Percentiles rank a stretch among this genome's conserved stretches.
These are phyloP conservation scores for Orthosia cruda DNA, from an alignment of 2,888 invertebrate species.

Conservation along the genomic window DNA sequence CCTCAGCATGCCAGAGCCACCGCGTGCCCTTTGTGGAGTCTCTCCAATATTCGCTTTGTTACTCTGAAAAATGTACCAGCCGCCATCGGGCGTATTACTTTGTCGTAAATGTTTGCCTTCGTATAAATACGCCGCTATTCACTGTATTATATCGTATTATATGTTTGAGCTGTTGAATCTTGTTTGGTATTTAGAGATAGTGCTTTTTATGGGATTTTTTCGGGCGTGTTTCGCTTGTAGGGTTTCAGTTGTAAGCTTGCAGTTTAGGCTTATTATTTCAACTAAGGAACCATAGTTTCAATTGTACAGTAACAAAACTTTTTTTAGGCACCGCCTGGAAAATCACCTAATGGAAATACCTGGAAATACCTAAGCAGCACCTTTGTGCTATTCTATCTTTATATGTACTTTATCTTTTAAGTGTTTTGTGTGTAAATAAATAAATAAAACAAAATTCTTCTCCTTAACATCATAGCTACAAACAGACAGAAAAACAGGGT, in stretches of 20 bases:
- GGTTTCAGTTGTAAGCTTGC: no score
- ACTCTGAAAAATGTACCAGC: slow-evolving; percentile 87
- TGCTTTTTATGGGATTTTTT: background rate
- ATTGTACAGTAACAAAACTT: no score
- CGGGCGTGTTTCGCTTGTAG: background rate
- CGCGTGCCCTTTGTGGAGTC: slow-evolving; percentile 89
- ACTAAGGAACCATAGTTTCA: no score
- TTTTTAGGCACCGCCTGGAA: no score
- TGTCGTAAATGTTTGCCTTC: slow-evolving; percentile 83
- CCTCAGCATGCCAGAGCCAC: slow-evolving; percentile 61
- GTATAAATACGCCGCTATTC: slow-evolving; percentile 81
- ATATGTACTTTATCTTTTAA: no score
- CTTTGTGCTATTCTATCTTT: no score
- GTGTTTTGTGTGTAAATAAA: no score
- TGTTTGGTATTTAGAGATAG: slow-evolving; percentile 43
- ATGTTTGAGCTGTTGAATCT: slow-evolving; percentile 55
- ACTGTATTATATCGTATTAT: slow-evolving; percentile 66
- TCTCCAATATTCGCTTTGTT: slow-evolving; percentile 92
- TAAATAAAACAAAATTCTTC: slow-evolving; percentile 36
- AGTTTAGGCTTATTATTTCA: no score
- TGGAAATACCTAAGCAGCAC: no score
- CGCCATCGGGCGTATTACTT: slow-evolving; percentile 77
- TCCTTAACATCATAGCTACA: slow-evolving; percentile 12
- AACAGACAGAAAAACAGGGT: slow-evolving; percentile 31
- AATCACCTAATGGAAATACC: no score